Evolutionary conservation across 2,888 invertebrate species (phyloP).

Genomic region (Ectemnius cavifrons): DNA sequence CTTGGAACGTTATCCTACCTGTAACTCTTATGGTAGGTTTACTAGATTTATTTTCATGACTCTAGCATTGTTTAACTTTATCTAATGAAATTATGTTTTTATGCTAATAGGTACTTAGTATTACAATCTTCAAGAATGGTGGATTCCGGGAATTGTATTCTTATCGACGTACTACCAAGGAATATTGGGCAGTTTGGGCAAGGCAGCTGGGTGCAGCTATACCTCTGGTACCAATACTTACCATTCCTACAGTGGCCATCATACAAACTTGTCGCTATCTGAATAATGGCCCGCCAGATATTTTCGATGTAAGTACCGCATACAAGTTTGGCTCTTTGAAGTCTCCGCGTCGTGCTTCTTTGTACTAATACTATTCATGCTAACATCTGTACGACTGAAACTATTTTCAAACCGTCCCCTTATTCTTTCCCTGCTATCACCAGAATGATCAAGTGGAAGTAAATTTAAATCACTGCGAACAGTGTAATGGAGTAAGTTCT

Average conservation of each 20-base stretch:
- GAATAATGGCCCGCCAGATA: constrained; percentile 90
- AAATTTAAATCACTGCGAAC: constrained; percentile 75
- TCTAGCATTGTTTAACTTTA: neutral
- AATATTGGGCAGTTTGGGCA: constrained; percentile 90
- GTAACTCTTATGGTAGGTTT: constrained; percentile 85
- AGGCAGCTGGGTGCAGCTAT: constrained; percentile 86
- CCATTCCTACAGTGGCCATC: constrained; percentile 86
- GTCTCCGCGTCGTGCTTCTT: neutral
- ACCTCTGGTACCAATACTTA: constrained; percentile 87
- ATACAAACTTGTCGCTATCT: constrained; percentile 88
- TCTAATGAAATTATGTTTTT: constrained; percentile 32
- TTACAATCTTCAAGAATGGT: constrained; percentile 86
- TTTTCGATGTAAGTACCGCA: constrained; percentile 86
- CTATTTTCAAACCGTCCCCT: neutral
- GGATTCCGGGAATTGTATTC: constrained; percentile 84
- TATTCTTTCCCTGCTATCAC: constrained; percentile 56
- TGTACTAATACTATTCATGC: neutral
- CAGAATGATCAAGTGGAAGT: constrained; percentile 74
- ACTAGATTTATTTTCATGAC: too few relatives aligned
- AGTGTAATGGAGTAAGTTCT: constrained; percentile 76
- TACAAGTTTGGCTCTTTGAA: too few relatives aligned
- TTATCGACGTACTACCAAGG: constrained; percentile 81
- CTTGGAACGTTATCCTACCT: constrained; percentile 93
- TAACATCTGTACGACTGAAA: constrained; percentile 11
- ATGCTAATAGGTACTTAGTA: constrained; percentile 80